A percentile compares a stretch with the other conserved stretches of the same genome.
Evolutionary conservation across 92 coral and sea anemone species (phyloP).

Genomic region (Diadumene lineata): DNA sequence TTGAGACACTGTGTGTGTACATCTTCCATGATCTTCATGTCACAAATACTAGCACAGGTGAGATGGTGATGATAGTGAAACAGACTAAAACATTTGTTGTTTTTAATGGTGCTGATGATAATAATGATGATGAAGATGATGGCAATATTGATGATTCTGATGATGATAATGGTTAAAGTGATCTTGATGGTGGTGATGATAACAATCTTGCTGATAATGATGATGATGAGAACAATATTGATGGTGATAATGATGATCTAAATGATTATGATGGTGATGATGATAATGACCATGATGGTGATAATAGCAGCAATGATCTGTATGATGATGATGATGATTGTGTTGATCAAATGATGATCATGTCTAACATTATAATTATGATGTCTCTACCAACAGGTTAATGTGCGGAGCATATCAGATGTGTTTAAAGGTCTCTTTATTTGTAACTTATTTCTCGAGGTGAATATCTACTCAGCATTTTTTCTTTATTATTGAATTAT

Average conservation of each 20-base stretch:
- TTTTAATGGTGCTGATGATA: not conserved
- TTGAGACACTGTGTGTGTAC: constrained; percentile 89
- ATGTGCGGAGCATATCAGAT: constrained; percentile 68
- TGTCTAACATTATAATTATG: too few relatives aligned
- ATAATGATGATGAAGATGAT: not conserved
- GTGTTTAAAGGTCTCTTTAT: constrained; percentile 73
- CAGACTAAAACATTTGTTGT: too few relatives aligned
- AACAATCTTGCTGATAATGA: not conserved
- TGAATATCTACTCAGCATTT: constrained; percentile 24
- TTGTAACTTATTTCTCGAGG: constrained; percentile 75
- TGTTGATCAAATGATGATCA: too few relatives aligned
- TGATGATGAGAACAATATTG: not conserved
- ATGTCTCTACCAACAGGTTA: constrained; percentile 52
- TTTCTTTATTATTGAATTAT: too few relatives aligned
- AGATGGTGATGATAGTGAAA: not conserved
- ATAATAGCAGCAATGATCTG: not conserved
- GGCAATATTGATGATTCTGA: not conserved
- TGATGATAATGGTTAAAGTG: not conserved
- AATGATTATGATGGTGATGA: not conserved
- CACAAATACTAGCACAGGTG: constrained; percentile 89
- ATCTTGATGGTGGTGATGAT: not conserved
- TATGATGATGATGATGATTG: too few relatives aligned
- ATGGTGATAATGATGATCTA: not conserved
- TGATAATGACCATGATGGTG: not conserved
- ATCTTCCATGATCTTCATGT: constrained; percentile 75